A percentile compares a stretch with the other conserved stretches of the same genome.
These are phyloP conservation scores for Arnoldichthys spilopterus DNA, from an alignment of 2,797 vertebrate species.

Conservation along the genomic window DNA sequence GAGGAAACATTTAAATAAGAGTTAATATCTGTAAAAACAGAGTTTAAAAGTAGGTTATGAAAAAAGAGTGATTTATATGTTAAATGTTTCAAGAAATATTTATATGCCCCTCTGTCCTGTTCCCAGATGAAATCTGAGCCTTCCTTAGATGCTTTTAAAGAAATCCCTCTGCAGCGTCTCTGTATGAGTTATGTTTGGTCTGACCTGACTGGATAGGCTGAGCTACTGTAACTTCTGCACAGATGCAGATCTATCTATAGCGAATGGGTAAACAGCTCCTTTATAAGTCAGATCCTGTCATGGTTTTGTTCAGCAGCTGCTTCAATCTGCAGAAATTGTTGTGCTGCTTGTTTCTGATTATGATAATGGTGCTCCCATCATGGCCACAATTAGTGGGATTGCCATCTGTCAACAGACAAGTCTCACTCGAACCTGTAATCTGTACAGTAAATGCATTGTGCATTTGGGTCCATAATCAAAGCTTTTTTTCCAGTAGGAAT, in stretches of 20 bases:
- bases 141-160: conserved; percentile 6
- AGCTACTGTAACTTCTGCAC: conserved; percentile 27
- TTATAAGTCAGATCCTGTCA: conserved; percentile 40
- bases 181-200: conserved; percentile 3
- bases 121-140: conserved; percentile 2
- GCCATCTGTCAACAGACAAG: conserved; percentile 38
- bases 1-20: not conserved
- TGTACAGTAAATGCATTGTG: conserved; percentile 28
- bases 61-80: not conserved
- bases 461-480: conserved; percentile 34
- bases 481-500: conserved; percentile 11
- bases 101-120: not conserved
- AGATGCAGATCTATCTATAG: conserved; percentile 48
- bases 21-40: not conserved
- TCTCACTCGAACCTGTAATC: conserved; percentile 36
- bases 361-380: conserved; percentile 34
- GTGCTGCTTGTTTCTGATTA: conserved; percentile 35
- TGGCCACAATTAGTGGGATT: conserved; percentile 32
- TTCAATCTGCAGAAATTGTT: conserved; percentile 40
- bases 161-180: not conserved
- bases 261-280: conserved; percentile 13
- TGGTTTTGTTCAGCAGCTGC: conserved; percentile 40
- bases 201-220: conserved; percentile 28
- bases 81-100: not conserved
- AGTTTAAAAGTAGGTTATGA: not conserved